Base-by-base conservation (phyloP, 2,888 invertebrate genomes). In the Polietes domitor region DNA sequence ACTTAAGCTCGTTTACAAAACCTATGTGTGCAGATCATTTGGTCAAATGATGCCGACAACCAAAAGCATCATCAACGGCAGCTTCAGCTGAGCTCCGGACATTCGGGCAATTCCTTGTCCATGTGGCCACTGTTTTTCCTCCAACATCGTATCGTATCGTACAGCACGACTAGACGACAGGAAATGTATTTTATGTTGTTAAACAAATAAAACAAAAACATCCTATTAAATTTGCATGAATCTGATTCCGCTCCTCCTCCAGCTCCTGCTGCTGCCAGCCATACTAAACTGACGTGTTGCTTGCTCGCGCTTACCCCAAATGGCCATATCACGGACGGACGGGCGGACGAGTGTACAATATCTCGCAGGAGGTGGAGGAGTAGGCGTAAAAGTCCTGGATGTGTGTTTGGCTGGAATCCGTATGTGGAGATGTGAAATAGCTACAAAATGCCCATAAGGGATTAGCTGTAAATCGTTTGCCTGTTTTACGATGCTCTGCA, bases 381-480 rank as follows among this genome's bases (percentile, higher is more conserved):
- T n/a, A n/a, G n/a, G n/a, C n/a, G n/a, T n/a, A n/a, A n/a, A n/a
- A 55, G 17, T 26, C 50, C n/a, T 3, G 32, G 32, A 7, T 65
- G 28, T 53, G 76, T 61, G 41, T 71, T 68, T 43, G 41, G 43
- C 65, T 72, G 41, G 72, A 72, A 65, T 19, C 37, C 43, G 50
- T 76, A 50, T 80, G 47, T 72, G 63, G 75, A 75, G 58, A 74
- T 77, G 72, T 82, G 77, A 75, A 86, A 82, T 80, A 85, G 87
- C 86, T 87, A 90, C 90, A 91, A 90, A 90, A 91, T 90, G 90
- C 91, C 91, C 91, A 89, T 88, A 89, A 90, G 91, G 90, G 90
- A 90, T 90, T 90, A 90, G 89, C 91, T 89, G 88, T 87, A 88
- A 90, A 89, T 89, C 90, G 90, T 86, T 86, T 85, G 28, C 83